Evolutionary conservation across 2,113 vertebrate genomes (phyloP).

Genomic region (Cinclus cinclus): DNA sequence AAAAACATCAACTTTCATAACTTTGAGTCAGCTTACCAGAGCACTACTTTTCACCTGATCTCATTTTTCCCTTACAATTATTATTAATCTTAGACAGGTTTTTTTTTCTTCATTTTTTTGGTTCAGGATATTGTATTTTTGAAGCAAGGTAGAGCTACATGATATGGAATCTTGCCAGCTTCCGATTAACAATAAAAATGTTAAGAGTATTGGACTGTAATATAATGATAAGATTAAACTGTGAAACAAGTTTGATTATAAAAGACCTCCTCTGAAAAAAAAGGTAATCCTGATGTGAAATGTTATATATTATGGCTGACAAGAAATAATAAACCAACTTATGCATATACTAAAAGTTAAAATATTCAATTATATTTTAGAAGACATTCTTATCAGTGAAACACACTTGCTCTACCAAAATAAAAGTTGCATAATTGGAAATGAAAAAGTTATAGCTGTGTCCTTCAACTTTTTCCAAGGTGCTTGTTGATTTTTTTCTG

Average conservation of each 20-base stretch:
- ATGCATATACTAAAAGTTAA: slow-evolving; percentile 35
- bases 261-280: slow-evolving; percentile 9
- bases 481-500: neutral
- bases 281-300: slow-evolving; percentile 4
- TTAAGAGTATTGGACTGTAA: slow-evolving; percentile 37
- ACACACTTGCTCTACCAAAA: slow-evolving; percentile 53
- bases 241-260: slow-evolving; percentile 36
- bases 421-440: slow-evolving; percentile 51
- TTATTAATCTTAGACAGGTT: neutral
- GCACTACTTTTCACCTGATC: neutral
- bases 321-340: slow-evolving; percentile 38
- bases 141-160: slow-evolving; percentile 22
- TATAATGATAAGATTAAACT: slow-evolving; percentile 56
- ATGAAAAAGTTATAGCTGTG: slow-evolving; percentile 20
- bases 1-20: neutral
- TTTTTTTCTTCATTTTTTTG: neutral
- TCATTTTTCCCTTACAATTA: neutral
- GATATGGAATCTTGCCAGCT: slow-evolving; percentile 39
- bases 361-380: slow-evolving; percentile 39
- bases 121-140: slow-evolving; percentile 58
- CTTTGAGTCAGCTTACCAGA: neutral
- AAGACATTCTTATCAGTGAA: slow-evolving; percentile 44
- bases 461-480: slow-evolving; percentile 43
- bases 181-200: slow-evolving; percentile 8
- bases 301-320: neutral